Evolutionary conservation across 2,797 vertebrate species (phyloP).

Genomic region (Paguma larvata): DNA sequence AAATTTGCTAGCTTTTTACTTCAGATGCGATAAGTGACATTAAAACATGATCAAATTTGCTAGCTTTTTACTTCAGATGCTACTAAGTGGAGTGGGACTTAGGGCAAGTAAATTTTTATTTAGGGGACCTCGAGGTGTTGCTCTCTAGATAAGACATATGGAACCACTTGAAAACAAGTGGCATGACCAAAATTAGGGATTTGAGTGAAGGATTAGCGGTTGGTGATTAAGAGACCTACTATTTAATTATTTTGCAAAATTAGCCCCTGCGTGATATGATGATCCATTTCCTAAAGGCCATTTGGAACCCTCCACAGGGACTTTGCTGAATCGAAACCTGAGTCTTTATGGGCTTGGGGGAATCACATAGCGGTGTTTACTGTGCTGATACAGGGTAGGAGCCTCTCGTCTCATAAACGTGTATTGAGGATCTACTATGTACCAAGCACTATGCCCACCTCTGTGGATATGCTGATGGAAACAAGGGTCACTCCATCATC

Average conservation of each 20-base stretch:
- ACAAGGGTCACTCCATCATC: not conserved
- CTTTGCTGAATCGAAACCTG: not conserved
- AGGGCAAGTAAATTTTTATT: conserved; percentile 24
- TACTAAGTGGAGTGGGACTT: not conserved
- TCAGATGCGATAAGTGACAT: not conserved
- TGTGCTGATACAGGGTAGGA: not conserved
- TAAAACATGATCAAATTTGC: not conserved
- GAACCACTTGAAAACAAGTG: conserved; percentile 23
- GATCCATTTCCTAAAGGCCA: conserved; percentile 4
- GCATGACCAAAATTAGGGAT: not conserved
- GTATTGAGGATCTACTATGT: not conserved
- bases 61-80: conserved; percentile 31
- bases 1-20: too few species aligned
- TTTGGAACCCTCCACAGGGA: not conserved
- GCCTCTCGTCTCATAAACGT: not conserved
- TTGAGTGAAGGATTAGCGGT: not conserved
- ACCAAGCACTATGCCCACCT: not conserved
- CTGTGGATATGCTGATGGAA: not conserved
- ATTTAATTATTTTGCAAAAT: conserved; percentile 44
- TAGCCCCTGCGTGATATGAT: not conserved
- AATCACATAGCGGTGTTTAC: not conserved
- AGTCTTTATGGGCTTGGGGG: not conserved
- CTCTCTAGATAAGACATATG: not conserved
- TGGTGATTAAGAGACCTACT: not conserved
- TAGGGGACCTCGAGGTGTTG: not conserved